A percentile compares a stretch with the other conserved stretches of the same genome.
Conservation (phyloP, 1,140 invertebrate genomes). For the Pseudomyrmex cubaensis region DNA sequence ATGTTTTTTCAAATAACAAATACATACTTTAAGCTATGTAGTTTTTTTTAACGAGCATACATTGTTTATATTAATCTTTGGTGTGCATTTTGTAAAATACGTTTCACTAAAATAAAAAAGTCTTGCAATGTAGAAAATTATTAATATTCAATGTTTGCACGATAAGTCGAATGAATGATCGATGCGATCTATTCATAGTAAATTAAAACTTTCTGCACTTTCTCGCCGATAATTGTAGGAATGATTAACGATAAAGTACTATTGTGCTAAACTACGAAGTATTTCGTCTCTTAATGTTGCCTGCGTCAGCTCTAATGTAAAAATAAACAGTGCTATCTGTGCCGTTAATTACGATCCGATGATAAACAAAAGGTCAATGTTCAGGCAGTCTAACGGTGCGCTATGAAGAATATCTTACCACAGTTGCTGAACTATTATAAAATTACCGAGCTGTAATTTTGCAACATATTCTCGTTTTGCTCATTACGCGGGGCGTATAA, state of each 20-base stretch:
- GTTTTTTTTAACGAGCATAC: no score
- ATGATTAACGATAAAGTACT: constrained; percentile 14
- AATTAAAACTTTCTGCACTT: background rate
- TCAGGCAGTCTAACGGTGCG: background rate
- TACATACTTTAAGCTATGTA: no score
- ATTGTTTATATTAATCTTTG: no score
- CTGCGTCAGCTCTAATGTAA: constrained; percentile 54
- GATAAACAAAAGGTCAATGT: constrained; percentile 43
- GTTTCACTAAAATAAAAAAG: background rate
- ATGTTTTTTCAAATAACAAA: no score
- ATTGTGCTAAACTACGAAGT: constrained; percentile 14
- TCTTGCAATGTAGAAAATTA: background rate
- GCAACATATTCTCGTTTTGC: constrained; percentile 20
- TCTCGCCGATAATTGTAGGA: background rate
- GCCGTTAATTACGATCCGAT: constrained; percentile 57
- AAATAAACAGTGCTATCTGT: constrained; percentile 65
- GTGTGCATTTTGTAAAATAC: no score
- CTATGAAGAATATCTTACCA: constrained; percentile 24
- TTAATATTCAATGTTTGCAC: background rate
- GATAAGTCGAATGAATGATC: background rate
- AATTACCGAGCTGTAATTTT: constrained; percentile 33
- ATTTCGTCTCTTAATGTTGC: constrained; percentile 37
- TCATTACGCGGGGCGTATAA: background rate
- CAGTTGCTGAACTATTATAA: constrained; percentile 38
- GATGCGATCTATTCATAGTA: background rate